Evolutionary conservation across 2,888 invertebrate species (phyloP), one percentile per base, ranked within the genome.

Genomic region (Oxytorus armatus): DNA sequence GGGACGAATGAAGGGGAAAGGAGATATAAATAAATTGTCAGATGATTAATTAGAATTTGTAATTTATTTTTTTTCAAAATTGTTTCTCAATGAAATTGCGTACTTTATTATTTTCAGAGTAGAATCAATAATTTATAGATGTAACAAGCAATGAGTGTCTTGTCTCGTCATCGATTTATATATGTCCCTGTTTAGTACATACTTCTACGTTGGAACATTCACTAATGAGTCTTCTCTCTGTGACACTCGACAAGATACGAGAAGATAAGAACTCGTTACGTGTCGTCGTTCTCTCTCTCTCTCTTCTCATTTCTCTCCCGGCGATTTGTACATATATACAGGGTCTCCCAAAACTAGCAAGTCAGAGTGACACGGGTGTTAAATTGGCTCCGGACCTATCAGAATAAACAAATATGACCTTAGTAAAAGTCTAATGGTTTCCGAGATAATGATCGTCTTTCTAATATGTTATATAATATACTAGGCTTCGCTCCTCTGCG

Each of bases 241-340:
- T 10, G 5, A 5, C 18, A 1, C 3, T 21, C 36, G 14, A 36
- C 21, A 33, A 76, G 69, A 76, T 76, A 76, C 61, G 44, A 53
- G 33, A 1, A 69, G 69, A 76, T 69, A 69, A 76, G 61, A 69
- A 76, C 76, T 69, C 69, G 61, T 76, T 76, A 69, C 76, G 69
- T n/a, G n/a, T 61, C 51, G 75, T 23, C 33, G 55, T 8, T 42
- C 36, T 33, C 3, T 2, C 29, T 36, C 25, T 23, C 39, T 3
- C n/a, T n/a, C n/a, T n/a, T n/a, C n/a, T n/a, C n/a, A n/a, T n/a
- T n/a, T n/a, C n/a, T n/a, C n/a, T n/a, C n/a, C n/a, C n/a, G n/a
- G n/a, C n/a, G n/a, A n/a, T n/a, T n/a, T n/a, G n/a, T n/a, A n/a
- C n/a, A n/a, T n/a, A n/a, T n/a, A n/a, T n/a, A n/a, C n/a, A n/a